Evolutionary conservation across 2,113 vertebrate species (phyloP).

Genomic region (Pterophyllum scalare): DNA sequence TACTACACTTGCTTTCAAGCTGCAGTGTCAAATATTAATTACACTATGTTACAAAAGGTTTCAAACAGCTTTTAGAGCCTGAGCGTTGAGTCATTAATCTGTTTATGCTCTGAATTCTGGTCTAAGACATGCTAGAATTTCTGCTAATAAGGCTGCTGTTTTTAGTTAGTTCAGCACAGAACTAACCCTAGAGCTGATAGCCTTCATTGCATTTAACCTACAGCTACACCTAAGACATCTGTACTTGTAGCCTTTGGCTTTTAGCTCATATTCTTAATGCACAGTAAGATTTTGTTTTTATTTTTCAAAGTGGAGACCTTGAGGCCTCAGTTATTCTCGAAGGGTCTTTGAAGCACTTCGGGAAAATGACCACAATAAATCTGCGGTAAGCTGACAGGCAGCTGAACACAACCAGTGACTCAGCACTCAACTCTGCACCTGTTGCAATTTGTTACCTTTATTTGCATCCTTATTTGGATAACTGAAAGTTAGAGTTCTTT

Average conservation of each 20-base stretch:
- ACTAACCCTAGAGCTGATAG: neutral
- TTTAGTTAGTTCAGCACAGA: neutral
- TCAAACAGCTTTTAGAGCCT: neutral
- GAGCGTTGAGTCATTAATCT: conserved; percentile 2
- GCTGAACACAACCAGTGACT: neutral
- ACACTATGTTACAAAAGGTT: neutral
- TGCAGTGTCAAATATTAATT: conserved; percentile 54
- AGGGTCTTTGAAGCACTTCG: neutral
- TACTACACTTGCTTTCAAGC: neutral
- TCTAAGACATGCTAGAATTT: neutral
- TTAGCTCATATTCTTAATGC: neutral
- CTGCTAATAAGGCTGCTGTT: neutral
- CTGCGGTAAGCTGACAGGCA: neutral
- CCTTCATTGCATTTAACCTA: neutral
- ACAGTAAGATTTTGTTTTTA: neutral
- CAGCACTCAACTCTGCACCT: neutral
- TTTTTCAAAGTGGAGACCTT: neutral
- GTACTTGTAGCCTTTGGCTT: neutral
- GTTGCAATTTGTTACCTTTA: neutral
- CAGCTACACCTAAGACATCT: neutral
- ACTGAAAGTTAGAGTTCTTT: neutral
- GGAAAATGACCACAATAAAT: neutral
- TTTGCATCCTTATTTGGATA: neutral
- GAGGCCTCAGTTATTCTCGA: neutral
- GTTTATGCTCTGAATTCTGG: neutral